phyloP scores from a whole-genome alignment of 64 coral and sea anemone species.

The Platygyra sinensis region DNA sequence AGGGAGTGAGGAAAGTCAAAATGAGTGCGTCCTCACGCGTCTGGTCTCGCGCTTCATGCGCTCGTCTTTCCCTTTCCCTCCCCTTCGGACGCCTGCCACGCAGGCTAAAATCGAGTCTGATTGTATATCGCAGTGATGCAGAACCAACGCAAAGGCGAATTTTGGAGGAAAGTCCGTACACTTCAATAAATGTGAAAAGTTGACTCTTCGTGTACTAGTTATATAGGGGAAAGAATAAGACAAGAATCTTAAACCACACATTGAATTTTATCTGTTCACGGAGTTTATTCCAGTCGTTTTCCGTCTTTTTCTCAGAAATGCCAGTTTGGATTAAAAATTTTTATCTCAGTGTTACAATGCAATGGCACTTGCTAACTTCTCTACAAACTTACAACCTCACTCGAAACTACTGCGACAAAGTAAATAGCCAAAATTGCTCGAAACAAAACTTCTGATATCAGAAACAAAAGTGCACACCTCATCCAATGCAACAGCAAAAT shows the following conservation, averaged over 20 bases:
- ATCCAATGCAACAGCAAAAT: neutral
- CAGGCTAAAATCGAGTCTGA: no score
- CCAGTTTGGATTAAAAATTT: neutral
- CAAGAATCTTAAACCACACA: neutral
- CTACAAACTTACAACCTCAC: neutral
- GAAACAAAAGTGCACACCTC: neutral
- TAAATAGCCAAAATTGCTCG: neutral
- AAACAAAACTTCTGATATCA: neutral
- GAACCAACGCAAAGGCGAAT: no score
- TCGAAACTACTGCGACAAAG: neutral
- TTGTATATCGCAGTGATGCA: no score
- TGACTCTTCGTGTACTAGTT: no score
- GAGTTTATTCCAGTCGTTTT: conserved; percentile 4
- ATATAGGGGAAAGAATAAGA: no score
- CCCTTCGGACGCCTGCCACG: no score
- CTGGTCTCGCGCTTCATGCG: no score
- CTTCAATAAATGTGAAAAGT: no score
- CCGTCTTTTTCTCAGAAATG: conserved; percentile 7
- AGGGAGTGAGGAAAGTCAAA: no score
- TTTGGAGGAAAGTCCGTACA: no score
- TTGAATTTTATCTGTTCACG: neutral
- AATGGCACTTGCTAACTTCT: neutral
- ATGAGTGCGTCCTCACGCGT: no score
- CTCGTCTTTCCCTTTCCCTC: no score
- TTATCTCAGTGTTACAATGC: neutral